Evolutionary conservation across 2,113 vertebrate genomes (phyloP), one percentile per base, ranked within the genome.

Genomic region (Tragelaphus imberbis): DNA sequence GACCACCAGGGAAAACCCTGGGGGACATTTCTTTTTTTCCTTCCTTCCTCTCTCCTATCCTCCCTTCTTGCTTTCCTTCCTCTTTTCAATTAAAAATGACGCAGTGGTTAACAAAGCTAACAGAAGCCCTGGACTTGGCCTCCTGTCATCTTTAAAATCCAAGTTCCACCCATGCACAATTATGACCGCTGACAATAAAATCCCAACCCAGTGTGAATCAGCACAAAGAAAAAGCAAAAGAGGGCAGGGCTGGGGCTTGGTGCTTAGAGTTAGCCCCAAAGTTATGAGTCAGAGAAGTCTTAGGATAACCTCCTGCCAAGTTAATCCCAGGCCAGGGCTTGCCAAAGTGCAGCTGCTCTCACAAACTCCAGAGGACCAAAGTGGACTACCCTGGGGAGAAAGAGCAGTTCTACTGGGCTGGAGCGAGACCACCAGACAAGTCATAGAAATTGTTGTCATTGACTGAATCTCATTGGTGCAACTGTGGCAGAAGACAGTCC

Each of bases 201-300:
- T 95, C 97, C 97, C 96, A 97, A 61, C 97, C 96, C 95, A 96
- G 77, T 40, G 89, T 98, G 97, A 98, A 95, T 98, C 98, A 97
- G 97, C 97, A 59, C 61, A 44, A 80, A 96, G 94, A 75, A 96
- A 97, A 96, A 79, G 91, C 84, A 36, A 86, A 82, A 51, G 97
- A 93, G 95, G 98, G 97, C 85, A 91, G 91, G 97, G 97, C 92
- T 19, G 4, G 90, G 88, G 75, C 82, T 98, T 55, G 88, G 96
- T 44, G 82, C 91, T 98, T 68, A 86, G 68, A 61, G 44, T 53
- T 90, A 89, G 96, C 68, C 82, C 95, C 93, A 75, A 63, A 96
- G 40, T 81, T 84, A 94, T 98, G 98, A 98, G 97, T 98, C 97
- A 98, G 81, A 96, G 53, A 97, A 86, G 51, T 88, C 85, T 93